Conservation (phyloP, 1,140 invertebrate species). For the Microplitis demolitor region DNA sequence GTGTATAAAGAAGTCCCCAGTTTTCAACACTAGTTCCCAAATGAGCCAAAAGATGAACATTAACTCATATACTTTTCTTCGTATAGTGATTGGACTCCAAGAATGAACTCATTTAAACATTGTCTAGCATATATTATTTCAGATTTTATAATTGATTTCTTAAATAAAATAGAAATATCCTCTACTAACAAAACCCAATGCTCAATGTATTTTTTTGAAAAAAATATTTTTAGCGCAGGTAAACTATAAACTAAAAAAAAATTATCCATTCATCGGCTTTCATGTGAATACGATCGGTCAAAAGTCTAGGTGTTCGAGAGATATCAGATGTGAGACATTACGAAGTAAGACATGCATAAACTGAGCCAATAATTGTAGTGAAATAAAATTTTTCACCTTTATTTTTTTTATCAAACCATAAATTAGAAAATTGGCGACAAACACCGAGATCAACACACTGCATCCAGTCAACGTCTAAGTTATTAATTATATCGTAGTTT, state of each 20-base stretch:
- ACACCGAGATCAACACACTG: slow-evolving; percentile 28
- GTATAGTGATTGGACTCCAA: not conserved
- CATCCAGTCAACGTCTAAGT: slow-evolving; percentile 28
- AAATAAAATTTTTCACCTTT: slow-evolving; percentile 29
- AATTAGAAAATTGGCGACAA: slow-evolving; percentile 12
- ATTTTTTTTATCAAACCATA: slow-evolving; percentile 29
- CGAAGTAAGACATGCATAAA: slow-evolving; percentile 16
- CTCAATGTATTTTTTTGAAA: slow-evolving; percentile 13
- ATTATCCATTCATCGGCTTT: slow-evolving; percentile 35
- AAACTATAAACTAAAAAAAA: slow-evolving; percentile 27
- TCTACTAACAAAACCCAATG: slow-evolving; percentile 29
- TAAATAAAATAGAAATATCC: slow-evolving; percentile 20
- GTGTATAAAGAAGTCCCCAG: slow-evolving; percentile 31
- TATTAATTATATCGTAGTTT: slow-evolving; percentile 18
- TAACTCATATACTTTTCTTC: slow-evolving; percentile 20
- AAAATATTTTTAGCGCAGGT: slow-evolving; percentile 14
- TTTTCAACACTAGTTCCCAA: slow-evolving; percentile 19
- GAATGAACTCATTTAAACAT: slow-evolving; percentile 21
- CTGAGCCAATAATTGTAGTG: not conserved
- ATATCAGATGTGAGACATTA: slow-evolving; percentile 22
- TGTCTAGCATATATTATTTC: slow-evolving; percentile 19
- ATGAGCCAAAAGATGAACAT: slow-evolving; percentile 30
- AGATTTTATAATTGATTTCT: not conserved
- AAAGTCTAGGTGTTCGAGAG: slow-evolving; percentile 21
- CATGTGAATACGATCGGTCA: slow-evolving; percentile 24